Evolutionary conservation across 1,140 invertebrate genomes (phyloP), one percentile per base, ranked within the genome.

Genomic region (Lamellibrachia luymesi): DNA sequence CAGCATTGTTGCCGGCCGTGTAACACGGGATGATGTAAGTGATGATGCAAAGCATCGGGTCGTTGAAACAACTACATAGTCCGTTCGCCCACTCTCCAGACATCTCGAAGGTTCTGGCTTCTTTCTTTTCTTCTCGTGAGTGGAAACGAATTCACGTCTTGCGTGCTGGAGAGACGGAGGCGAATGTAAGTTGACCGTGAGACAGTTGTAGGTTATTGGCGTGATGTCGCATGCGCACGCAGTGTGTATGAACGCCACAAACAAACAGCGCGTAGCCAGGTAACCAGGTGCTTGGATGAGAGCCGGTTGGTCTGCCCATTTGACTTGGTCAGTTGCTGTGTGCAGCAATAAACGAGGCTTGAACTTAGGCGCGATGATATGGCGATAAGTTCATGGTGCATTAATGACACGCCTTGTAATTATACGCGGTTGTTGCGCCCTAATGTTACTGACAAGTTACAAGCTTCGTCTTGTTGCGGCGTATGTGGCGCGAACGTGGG

Each of bases 41-140:
- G 90, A 94, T 92, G 93, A 93, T 92, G 93, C 93, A 94, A 2
- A 94, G 93, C 22, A 22, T 91, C 49, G 64, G 94, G 91, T 94
- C 92, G 51, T 92, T 93, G 90, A 94, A 94, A 92, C 94, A 94
- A n/a, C 94, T 93, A 64, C 94, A 94, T n/a, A 94, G 92, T 50
- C 51, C 91, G 10, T 91, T 10, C 27, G 6, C 13, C 91, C 91
- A 91, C 22, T 91, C 8, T 80, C 64, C 64, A 56, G 52, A 56
- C 64, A 80, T 80, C 64, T 80, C 25, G 13, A 22, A 80, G 2
- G 64, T 80, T 80, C 25, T 22, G 13, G 13, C 64, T 80, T 80
- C 52, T 6, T 56, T 80, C 64, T 80, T 8, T 80, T 22, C 64
- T 6, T 4, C 64, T 10, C 13, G 13, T 22, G 64, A 17, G 38